Evolutionary conservation across 2,888 invertebrate genomes (phyloP), one percentile per base, ranked within the genome.

Genomic region (Heterodera filipjevi): DNA sequence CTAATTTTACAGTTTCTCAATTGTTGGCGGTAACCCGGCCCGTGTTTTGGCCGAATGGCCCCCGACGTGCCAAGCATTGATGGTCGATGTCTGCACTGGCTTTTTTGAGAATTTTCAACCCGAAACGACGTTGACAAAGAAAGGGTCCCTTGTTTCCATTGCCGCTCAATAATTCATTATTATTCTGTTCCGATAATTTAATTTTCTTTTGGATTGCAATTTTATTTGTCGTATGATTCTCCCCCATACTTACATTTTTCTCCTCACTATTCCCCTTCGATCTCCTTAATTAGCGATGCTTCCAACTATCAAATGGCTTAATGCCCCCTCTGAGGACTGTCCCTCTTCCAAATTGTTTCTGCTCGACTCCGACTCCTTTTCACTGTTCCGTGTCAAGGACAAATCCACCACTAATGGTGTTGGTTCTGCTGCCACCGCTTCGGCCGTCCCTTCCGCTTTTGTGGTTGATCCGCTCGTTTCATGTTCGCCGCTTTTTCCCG

Each of bases 11-110:
- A 77, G 68, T 5, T 68, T 77, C 30, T 70, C 77, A 12, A 74
- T 77, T 19, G 78, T 78, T 16, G 72, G 73, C 16, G 77, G 72
- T 3, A 75, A 82, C 83, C 73, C 81, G 83, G 96, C 87, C 1
- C 78, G 76, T 76, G 83, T 86, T 19, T 79, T 87, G 39, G 87
- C 85, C 32, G 78, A 81, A 46, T 82, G 85, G 78, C 85, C 86
- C 14, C 82, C 82, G n/a, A 84, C 83, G 74, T 84, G 86, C 1
- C 84, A 81, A 39, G 80, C 80, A 70, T 73, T 88, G 78, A 86
- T 87, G 86, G 82, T 80, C 19, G 83, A 87, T 46, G 85, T 83
- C 19, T 82, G 85, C 32, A 81, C 79, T 49, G 80, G 83, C 77
- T 84, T 84, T 80, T 87, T 86, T 78, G 85, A 86, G 30, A 82